phyloP scores from a whole-genome alignment of 2,797 vertebrate species.

The Anguilla anguilla region DNA sequence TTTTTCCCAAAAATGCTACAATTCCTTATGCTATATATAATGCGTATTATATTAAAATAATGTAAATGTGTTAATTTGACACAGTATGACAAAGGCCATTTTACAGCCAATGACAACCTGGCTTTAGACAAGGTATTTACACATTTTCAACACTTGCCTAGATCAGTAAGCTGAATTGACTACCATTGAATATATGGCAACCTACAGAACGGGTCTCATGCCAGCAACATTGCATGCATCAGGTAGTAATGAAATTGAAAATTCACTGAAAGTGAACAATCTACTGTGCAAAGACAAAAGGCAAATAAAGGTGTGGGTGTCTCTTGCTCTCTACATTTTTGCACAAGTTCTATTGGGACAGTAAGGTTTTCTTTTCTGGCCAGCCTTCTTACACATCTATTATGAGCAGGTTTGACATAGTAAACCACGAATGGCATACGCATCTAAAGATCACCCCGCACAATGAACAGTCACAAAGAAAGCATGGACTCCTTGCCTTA shows the following conservation, averaged over 20 bases:
- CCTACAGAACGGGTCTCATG: background rate
- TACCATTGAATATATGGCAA: background rate
- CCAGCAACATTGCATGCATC: slow-evolving; percentile 4
- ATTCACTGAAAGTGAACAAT: background rate
- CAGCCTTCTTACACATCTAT: background rate
- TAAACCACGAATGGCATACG: slow-evolving; percentile 15
- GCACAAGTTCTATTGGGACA: background rate
- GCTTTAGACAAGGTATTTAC: background rate
- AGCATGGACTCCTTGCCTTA: slow-evolving; percentile 6
- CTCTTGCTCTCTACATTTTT: background rate
- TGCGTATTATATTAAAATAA: background rate
- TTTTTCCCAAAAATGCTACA: no score
- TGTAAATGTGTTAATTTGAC: background rate
- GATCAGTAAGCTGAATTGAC: background rate
- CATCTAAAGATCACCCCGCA: slow-evolving; percentile 2
- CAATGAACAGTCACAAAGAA: slow-evolving; percentile 12
- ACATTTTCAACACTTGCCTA: background rate
- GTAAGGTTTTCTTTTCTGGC: background rate
- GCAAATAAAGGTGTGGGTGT: background rate
- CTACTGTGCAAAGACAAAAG: background rate
- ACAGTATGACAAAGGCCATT: background rate
- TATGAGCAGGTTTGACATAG: slow-evolving; percentile 13
- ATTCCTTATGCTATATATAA: no score
- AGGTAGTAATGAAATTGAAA: background rate
- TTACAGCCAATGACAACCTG: background rate